Base-by-base conservation (phyloP, 92 coral and sea anemone genomes). In the Epizoanthus ramosus region DNA sequence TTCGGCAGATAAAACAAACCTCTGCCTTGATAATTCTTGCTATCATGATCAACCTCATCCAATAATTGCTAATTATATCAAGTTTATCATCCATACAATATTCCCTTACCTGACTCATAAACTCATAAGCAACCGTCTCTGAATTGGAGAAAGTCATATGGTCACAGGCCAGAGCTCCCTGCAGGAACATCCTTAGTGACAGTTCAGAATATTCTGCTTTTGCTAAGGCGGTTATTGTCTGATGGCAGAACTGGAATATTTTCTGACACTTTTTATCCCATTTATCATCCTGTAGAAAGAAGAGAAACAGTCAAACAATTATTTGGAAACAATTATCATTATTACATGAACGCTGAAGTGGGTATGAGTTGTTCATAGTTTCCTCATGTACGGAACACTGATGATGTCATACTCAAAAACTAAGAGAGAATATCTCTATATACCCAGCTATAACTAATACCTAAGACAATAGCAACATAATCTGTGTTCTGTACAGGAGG, bases 191-290 rank as follows among this genome's bases (percentile, higher is more conserved):
- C 67, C 98, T 90, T 19, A 97, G 85, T 0, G 99, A 95, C 12
- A 97, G 80, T 22, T 97, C 99, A 6, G 98, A 93, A 56, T 97
- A 97, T 22, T 94, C 99, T 14, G 97, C 98, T 85, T 97, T 97
- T 75, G 99, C 99, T 35, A 97, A 92, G 0, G 99, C 99, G 19
- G 93, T 74, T 72, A 94, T 97, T 7, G 99, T 97, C 89, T 97
- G 99, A 75, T 97, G 99, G 71, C 99, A 97, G 80, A 97, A 97
- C 92, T 97, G 99, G 92, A 97, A 97, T 57, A 97, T 97, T 85
- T 97, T 97, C 83, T 97, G 98, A 47, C 99, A 97, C 72, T 97
- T 97, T 79, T 97, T 97, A 87, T 97, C 98, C 99, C 99, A 97
- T 88, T 97, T 97, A 45, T 97, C 99, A 73, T 97, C 99, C 99